These are phyloP conservation scores for Lemur catta DNA, from an alignment of 2,797 vertebrate genomes.

Conservation along the genomic window DNA sequence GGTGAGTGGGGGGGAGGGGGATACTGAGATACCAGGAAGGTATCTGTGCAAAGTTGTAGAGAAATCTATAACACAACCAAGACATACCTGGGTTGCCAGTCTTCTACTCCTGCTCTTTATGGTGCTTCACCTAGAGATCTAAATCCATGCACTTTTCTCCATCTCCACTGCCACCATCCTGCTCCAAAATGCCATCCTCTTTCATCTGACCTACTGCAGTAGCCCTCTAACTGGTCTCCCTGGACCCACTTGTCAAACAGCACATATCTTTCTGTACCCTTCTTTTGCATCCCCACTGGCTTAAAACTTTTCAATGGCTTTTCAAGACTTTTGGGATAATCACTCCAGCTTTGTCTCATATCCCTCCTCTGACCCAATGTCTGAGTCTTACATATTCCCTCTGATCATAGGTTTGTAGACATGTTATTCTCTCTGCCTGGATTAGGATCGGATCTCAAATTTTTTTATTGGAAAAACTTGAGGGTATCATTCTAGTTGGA, in stretches of 20 bases:
- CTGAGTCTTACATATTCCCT: not conserved
- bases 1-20: not conserved
- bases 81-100: not conserved
- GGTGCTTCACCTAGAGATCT: slow-evolving; percentile 2
- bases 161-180: not conserved
- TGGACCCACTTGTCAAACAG: not conserved
- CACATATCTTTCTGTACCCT: not conserved
- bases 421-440: not conserved
- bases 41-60: not conserved
- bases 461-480: slow-evolving; percentile 34
- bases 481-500: not conserved
- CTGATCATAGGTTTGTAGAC: not conserved
- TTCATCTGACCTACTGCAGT: not conserved
- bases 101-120: not conserved
- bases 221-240: not conserved
- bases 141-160: not conserved
- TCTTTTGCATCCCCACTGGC: not conserved
- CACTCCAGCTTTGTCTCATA: not conserved
- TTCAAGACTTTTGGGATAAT: not conserved
- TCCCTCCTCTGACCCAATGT: not conserved
- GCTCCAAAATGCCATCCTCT: not conserved
- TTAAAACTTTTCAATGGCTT: slow-evolving; percentile 14
- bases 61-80: not conserved
- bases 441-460: not conserved
- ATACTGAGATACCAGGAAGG: not conserved